These are phyloP conservation scores for Pyrocephalus nanus DNA, from an alignment of 2,797 vertebrate species.

Conservation along the genomic window DNA sequence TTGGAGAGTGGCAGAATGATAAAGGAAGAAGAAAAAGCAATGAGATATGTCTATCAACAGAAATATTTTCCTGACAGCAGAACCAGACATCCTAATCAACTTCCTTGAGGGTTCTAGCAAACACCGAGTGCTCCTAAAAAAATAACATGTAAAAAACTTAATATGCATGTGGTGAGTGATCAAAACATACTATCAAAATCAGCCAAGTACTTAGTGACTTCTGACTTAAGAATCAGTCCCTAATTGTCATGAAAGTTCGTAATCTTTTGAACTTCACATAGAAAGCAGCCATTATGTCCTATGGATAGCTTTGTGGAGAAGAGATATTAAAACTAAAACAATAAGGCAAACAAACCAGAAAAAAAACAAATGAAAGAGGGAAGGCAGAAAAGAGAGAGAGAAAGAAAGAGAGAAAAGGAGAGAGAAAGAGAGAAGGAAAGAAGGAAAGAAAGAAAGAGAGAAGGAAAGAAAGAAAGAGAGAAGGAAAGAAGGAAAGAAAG, in stretches of 20 bases:
- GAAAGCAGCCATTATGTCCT: neutral
- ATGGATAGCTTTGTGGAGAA: neutral
- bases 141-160: neutral
- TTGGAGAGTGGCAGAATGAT: neutral
- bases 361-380: too few species aligned
- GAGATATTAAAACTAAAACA: neutral
- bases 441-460: fast-evolving
- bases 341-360: neutral
- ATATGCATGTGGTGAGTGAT: neutral
- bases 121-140: neutral
- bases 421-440: neutral
- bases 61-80: neutral
- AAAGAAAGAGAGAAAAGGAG: too few species aligned
- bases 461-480: neutral
- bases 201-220: neutral
- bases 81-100: neutral
- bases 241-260: neutral
- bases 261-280: neutral
- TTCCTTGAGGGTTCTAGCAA: neutral
- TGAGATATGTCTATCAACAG: neutral
- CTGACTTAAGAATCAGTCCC: neutral
- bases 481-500: fast-evolving
- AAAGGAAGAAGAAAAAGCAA: neutral
- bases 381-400: neutral
- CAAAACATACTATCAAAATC: neutral